Evolutionary conservation across 2,797 vertebrate species (phyloP).

Genomic region (Gambelia wislizenii): DNA sequence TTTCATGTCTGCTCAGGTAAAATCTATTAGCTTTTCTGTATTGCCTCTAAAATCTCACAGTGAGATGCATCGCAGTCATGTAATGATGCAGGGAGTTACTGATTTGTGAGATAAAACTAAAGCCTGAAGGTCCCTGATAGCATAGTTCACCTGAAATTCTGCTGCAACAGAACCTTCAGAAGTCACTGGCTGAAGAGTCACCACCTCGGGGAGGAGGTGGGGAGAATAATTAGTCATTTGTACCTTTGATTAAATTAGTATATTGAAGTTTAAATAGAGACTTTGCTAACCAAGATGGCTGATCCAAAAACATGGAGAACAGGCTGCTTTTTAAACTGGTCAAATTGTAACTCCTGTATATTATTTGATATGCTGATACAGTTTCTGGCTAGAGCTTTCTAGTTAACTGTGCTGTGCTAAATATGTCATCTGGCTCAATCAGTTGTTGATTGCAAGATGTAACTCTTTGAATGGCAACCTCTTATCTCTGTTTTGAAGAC

Average conservation of each 20-base stretch:
- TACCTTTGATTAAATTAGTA: not conserved
- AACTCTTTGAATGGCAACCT: not conserved
- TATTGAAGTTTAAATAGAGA: not conserved
- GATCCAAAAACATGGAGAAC: not conserved
- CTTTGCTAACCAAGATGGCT: not conserved
- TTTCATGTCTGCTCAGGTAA: not conserved
- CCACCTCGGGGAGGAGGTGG: too few species aligned
- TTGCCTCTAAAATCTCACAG: constrained; percentile 2
- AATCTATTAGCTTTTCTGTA: not conserved
- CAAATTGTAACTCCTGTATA: not conserved
- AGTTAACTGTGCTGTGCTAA: not conserved
- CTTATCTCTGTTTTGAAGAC: not conserved
- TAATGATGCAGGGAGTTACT: not conserved
- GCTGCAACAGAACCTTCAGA: not conserved
- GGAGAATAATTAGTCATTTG: not conserved
- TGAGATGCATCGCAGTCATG: not conserved
- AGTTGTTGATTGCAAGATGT: not conserved
- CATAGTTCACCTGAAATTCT: not conserved
- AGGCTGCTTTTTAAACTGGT: not conserved
- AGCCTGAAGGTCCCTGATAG: not conserved
- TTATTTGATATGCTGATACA: not conserved
- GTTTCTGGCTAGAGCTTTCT: not conserved
- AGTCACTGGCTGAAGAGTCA: not conserved
- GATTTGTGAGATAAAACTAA: not conserved
- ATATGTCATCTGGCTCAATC: too few species aligned